Evolutionary conservation across 2,113 vertebrate genomes (phyloP).

Genomic region (Dromas ardeola): DNA sequence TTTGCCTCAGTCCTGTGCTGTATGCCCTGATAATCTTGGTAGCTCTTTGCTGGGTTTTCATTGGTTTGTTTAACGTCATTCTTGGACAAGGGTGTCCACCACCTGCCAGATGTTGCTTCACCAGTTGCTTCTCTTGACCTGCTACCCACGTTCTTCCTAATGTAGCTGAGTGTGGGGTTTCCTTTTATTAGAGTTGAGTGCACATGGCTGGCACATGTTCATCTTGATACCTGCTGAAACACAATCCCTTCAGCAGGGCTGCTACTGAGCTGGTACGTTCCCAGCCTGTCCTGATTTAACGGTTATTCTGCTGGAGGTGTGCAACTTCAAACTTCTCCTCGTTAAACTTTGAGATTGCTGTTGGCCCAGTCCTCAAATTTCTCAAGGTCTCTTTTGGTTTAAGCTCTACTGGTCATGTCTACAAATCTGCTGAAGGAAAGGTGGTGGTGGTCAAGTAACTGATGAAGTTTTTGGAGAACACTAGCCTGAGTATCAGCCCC

Average conservation of each 20-base stretch:
- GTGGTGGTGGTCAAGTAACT: background rate
- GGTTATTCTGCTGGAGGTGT: background rate
- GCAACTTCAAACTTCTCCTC: background rate
- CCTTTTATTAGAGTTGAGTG: background rate
- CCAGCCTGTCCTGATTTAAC: background rate
- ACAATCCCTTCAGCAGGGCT: background rate
- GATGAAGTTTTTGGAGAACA: background rate
- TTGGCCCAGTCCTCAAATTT: background rate
- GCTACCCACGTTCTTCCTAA: background rate
- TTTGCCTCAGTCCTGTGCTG: background rate
- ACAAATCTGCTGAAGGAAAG: background rate
- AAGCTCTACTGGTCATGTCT: background rate
- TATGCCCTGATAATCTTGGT: background rate
- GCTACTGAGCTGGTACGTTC: background rate
- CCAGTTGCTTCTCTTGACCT: background rate
- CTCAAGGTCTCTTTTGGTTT: background rate
- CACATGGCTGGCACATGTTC: background rate
- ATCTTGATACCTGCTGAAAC: background rate
- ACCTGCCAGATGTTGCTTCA: background rate
- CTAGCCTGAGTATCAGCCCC: background rate
- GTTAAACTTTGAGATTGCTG: background rate
- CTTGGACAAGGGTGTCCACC: background rate
- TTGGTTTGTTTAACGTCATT: background rate
- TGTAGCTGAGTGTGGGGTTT: background rate
- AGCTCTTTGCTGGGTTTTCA: background rate